These are phyloP conservation scores for Muscina levida DNA, from an alignment of 2,888 invertebrate species.

Conservation along the genomic window DNA sequence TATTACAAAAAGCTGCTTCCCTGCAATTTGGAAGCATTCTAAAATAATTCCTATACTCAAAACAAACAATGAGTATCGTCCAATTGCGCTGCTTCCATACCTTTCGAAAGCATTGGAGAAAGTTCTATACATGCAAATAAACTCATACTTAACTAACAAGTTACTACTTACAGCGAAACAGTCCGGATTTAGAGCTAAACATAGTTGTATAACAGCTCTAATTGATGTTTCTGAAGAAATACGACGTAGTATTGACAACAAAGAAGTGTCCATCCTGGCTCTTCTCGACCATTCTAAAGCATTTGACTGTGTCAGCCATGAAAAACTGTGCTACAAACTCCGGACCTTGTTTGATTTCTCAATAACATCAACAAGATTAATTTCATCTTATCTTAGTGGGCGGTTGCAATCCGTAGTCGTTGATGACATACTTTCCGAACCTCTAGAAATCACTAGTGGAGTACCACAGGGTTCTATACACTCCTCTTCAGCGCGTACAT, in stretches of 20 bases:
- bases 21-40: neutral
- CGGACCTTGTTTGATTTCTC: neutral
- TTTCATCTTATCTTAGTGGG: too few relatives aligned
- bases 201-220: neutral
- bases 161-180: neutral
- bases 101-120: neutral
- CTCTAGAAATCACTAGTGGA: too few relatives aligned
- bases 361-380: neutral
- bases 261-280: neutral
- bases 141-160: neutral
- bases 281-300: neutral
- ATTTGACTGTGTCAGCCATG: neutral
- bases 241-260: neutral
- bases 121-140: neutral
- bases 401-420: too few relatives aligned
- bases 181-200: slow-evolving; percentile 9
- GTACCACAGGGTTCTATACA: too few relatives aligned
- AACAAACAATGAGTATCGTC: neutral
- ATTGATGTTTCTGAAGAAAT: slow-evolving; percentile 9
- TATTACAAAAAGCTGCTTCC: neutral
- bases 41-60: neutral
- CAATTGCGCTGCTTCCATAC: neutral
- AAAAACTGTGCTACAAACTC: neutral
- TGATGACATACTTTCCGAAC: too few relatives aligned
- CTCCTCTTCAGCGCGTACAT: too few relatives aligned